A percentile compares a stretch with the other conserved stretches of the same genome.
Conservation (phyloP, 2,888 invertebrate species). For the Molorchus minor region DNA sequence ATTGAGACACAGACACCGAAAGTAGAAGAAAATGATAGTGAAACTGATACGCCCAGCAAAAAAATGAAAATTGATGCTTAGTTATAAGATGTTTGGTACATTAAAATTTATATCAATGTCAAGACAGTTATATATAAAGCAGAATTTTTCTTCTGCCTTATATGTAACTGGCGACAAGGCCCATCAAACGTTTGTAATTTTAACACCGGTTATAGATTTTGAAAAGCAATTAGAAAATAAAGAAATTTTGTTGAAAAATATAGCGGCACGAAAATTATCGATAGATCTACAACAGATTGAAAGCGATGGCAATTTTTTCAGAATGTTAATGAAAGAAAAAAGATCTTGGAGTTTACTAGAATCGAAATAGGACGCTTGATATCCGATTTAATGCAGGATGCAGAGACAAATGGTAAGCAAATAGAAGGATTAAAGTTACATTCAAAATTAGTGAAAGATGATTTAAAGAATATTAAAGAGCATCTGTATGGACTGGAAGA, state of each 20-base stretch:
- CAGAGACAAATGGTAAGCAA: conserved; percentile 55
- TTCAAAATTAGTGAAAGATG: conserved; percentile 60
- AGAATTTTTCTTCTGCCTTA: conserved; percentile 65
- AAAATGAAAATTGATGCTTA: conserved; percentile 60
- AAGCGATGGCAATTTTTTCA: conserved; percentile 71
- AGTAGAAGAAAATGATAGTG: conserved; percentile 52
- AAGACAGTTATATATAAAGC: conserved; percentile 30
- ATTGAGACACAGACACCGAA: conserved; percentile 74
- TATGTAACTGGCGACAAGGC: conserved; percentile 77
- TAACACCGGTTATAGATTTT: conserved; percentile 76
- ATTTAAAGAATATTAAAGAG: conserved; percentile 71
- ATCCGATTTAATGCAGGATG: conserved; percentile 60
- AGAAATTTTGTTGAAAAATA: conserved; percentile 65
- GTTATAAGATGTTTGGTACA: conserved; percentile 26
- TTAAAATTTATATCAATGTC: conserved; percentile 13
- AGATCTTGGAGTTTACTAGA: conserved; percentile 66
- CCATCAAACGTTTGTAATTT: conserved; percentile 71
- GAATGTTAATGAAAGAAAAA: conserved; percentile 65
- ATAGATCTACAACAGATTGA: conserved; percentile 68
- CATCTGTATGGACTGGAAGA: conserved; percentile 79
- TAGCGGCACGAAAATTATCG: conserved; percentile 66
- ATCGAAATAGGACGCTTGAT: conserved; percentile 65
- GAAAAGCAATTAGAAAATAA: conserved; percentile 66
- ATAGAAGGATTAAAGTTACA: conserved; percentile 68
- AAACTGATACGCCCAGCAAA: conserved; percentile 55